Evolutionary conservation across 2,113 vertebrate genomes (phyloP).

Genomic region (Oophaga pumilio): DNA sequence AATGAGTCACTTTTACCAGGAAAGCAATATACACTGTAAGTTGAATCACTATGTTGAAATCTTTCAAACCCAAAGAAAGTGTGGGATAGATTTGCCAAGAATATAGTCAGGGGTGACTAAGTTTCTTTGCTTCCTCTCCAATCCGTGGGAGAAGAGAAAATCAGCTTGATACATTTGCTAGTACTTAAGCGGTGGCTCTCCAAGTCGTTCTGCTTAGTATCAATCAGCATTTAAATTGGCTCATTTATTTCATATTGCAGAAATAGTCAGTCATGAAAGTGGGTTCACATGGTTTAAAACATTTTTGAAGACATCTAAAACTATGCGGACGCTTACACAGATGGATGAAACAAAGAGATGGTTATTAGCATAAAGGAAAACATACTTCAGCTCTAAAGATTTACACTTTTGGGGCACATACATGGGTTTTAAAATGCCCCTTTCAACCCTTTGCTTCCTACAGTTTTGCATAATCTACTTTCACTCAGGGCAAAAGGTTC

Average conservation of each 20-base stretch:
- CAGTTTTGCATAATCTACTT: too few relatives aligned
- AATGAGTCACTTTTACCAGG: conserved; percentile 40
- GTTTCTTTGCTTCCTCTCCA: conserved; percentile 43
- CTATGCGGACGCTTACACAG: neutral
- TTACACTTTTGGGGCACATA: too few relatives aligned
- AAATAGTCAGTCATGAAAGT: neutral
- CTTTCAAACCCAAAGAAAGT: conserved; percentile 36
- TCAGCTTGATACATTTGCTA: conserved; percentile 13
- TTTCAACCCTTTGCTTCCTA: too few relatives aligned
- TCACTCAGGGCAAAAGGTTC: too few relatives aligned
- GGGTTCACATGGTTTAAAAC: neutral
- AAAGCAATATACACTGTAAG: conserved; percentile 33
- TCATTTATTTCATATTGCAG: neutral
- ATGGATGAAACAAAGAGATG: neutral
- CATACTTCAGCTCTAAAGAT: too few relatives aligned
- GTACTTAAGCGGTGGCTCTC: conserved; percentile 1
- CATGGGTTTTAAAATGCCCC: too few relatives aligned
- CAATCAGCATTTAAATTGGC: conserved; percentile 12
- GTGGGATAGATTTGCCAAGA: conserved; percentile 36
- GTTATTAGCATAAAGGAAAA: neutral
- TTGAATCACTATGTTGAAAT: conserved; percentile 39
- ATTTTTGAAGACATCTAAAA: neutral
- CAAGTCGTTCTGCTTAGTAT: neutral
- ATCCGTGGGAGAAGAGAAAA: conserved; percentile 24
- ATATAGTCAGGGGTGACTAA: conserved; percentile 43